Conservation (phyloP, 2,797 vertebrate species). For the Lacerta bilineata region DNA sequence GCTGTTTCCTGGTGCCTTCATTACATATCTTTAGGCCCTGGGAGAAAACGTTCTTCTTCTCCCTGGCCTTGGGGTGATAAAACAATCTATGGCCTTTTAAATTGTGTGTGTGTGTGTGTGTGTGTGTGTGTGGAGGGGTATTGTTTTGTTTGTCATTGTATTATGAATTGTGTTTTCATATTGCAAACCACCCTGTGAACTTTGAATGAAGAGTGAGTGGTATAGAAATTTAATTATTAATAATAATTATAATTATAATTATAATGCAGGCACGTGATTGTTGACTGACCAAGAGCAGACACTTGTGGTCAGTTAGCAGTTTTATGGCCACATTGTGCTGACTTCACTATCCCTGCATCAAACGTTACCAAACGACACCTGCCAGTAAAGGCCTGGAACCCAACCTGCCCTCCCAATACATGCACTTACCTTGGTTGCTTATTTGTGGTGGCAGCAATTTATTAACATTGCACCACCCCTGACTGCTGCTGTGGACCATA, state of each 20-base stretch:
- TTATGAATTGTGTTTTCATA: background rate
- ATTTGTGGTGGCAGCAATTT: background rate
- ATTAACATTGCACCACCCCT: background rate
- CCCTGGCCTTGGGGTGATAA: background rate
- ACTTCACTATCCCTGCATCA: background rate
- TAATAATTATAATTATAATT: too few relatives aligned
- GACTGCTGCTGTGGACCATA: background rate
- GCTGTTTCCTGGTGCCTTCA: too few relatives aligned
- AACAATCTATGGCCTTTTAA: too few relatives aligned
- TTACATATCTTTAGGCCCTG: background rate
- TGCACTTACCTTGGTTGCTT: background rate
- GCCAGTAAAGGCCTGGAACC: too few relatives aligned
- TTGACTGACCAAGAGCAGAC: background rate
- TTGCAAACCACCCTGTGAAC: too few relatives aligned
- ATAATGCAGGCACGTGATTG: background rate
- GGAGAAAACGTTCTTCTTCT: background rate
- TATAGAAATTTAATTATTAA: too few relatives aligned
- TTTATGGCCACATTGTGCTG: background rate
- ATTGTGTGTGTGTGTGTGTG: background rate
- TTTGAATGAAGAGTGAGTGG: too few relatives aligned
- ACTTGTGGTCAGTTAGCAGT: background rate
- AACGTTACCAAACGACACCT: background rate
- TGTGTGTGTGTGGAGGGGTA: background rate
- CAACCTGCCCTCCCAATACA: background rate
- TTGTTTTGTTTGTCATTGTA: background rate